Conservation (phyloP, 1,140 invertebrate genomes). For the Protaetia brevitarsis region DNA sequence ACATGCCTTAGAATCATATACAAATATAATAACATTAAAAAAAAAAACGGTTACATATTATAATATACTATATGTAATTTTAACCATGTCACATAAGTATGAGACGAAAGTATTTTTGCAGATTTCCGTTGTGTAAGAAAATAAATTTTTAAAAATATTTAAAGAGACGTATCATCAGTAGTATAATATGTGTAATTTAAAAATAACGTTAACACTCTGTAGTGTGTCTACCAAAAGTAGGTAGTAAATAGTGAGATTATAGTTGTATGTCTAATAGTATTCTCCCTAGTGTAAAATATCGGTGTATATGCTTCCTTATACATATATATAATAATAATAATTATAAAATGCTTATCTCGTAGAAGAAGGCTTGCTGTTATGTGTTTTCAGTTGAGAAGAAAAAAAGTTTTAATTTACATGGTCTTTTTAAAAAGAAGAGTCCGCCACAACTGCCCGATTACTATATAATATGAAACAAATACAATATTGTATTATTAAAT, state of each 20-base stretch:
- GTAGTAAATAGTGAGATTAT: too few relatives aligned
- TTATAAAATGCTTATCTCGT: too few relatives aligned
- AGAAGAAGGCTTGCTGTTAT: too few relatives aligned
- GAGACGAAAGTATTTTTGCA: not conserved
- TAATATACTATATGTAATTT: not conserved
- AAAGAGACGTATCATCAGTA: not conserved
- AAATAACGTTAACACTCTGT: not conserved
- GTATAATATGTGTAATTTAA: not conserved
- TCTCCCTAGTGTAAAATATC: too few relatives aligned
- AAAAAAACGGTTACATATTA: not conserved
- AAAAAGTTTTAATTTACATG: not conserved
- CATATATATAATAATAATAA: too few relatives aligned
- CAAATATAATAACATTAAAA: too few relatives aligned
- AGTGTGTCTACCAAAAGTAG: too few relatives aligned
- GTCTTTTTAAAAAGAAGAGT: not conserved
- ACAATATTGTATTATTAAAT: too few relatives aligned
- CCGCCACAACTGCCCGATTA: slow-evolving; percentile 22
- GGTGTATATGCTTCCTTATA: too few relatives aligned
- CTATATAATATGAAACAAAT: not conserved
- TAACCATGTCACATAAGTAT: not conserved
- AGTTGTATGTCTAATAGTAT: too few relatives aligned
- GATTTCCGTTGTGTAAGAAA: not conserved
- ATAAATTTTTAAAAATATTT: not conserved
- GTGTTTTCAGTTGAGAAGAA: slow-evolving; percentile 11
- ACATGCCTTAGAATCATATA: slow-evolving; percentile 10